phyloP scores from a whole-genome alignment of 2,888 invertebrate species.

The Strigamia crassipes region DNA sequence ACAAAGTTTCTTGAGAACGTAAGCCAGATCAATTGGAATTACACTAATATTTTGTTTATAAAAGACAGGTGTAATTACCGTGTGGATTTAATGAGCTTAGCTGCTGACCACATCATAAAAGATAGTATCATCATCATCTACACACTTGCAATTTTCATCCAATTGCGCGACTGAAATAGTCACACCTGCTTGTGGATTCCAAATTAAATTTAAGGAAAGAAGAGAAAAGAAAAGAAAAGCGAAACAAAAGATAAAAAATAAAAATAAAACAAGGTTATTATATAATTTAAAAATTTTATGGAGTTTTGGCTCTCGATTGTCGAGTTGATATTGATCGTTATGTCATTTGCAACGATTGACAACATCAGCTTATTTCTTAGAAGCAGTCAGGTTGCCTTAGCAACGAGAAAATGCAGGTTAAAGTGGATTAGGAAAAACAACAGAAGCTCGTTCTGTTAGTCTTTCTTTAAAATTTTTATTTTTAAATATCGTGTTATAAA shows the following conservation, averaged over 20 bases:
- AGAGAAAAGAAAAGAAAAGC: neutral
- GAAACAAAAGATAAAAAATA: neutral
- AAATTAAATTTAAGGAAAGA: neutral
- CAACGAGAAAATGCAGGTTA: constrained; percentile 21
- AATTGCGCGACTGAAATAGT: neutral
- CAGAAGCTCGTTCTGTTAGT: neutral
- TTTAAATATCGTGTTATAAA: too few relatives aligned
- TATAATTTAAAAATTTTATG: neutral
- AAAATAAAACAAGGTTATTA: neutral
- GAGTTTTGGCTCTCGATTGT: neutral
- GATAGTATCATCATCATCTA: neutral
- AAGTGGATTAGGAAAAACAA: constrained; percentile 23
- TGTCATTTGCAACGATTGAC: constrained; percentile 27
- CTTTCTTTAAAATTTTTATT: neutral
- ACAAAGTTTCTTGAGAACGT: neutral
- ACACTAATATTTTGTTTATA: constrained; percentile 6
- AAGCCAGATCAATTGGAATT: neutral
- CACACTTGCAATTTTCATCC: neutral
- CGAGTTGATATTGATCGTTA: constrained; percentile 12
- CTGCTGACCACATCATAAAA: constrained; percentile 34
- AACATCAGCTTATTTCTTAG: constrained; percentile 27
- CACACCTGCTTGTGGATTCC: neutral
- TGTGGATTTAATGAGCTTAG: constrained; percentile 12
- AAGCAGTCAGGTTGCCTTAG: neutral
- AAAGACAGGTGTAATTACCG: constrained; percentile 24